Conservation (phyloP, 2,797 vertebrate species). For the Mormyrops boulengeri region DNA sequence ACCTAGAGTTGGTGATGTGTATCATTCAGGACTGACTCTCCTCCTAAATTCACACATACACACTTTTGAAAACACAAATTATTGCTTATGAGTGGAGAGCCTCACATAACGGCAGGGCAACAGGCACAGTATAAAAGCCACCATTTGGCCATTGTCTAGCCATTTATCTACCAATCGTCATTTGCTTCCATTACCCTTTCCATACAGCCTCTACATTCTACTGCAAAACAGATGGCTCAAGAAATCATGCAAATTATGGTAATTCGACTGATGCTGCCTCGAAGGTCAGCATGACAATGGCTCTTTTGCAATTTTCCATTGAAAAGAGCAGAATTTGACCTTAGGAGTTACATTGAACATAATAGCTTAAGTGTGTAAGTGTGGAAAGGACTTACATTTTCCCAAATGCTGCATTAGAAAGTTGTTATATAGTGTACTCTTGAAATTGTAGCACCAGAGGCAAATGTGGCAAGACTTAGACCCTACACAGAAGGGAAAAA, state of each 20-base stretch:
- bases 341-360: not conserved
- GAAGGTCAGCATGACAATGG: not conserved
- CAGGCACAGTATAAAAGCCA: not conserved
- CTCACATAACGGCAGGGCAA: not conserved
- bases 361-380: not conserved
- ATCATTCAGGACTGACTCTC: not conserved
- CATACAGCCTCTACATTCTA: not conserved
- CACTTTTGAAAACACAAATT: not conserved
- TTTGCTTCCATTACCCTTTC: not conserved
- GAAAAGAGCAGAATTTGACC: not conserved
- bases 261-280: not conserved
- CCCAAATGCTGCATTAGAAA: not conserved
- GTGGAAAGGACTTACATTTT: not conserved
- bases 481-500: not conserved
- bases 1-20: not conserved
- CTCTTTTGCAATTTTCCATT: not conserved
- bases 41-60: not conserved
- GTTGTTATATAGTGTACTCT: not conserved
- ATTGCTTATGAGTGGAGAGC: not conserved
- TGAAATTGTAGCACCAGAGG: not conserved
- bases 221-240: not conserved
- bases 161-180: not conserved
- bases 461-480: not conserved
- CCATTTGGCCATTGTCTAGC: not conserved
- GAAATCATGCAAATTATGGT: constrained; percentile 8